Conservation (phyloP, 2,797 vertebrate genomes). For the Darevskia nairensis region DNA sequence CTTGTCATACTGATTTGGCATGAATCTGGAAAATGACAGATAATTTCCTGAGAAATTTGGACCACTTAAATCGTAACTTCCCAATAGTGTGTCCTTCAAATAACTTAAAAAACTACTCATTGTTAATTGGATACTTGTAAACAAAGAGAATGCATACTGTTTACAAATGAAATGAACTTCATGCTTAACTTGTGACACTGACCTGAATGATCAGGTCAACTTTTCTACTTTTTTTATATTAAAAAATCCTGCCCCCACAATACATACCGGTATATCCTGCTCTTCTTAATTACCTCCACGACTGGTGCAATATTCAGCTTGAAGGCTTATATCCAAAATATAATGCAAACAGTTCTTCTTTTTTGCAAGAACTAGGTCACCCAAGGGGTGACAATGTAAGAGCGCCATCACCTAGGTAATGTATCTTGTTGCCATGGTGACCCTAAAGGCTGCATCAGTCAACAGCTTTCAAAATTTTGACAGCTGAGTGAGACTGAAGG, state of each 20-base stretch:
- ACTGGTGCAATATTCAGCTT: constrained; percentile 34
- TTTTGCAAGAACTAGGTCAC: constrained; percentile 62
- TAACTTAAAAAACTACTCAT: neutral
- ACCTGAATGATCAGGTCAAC: neutral
- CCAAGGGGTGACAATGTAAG: constrained; percentile 61
- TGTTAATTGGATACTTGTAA: neutral
- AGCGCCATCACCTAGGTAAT: constrained; percentile 60
- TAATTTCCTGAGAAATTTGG: constrained; percentile 18
- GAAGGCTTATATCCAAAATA: constrained; percentile 34
- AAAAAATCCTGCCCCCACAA: neutral
- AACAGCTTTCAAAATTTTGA: constrained; percentile 67
- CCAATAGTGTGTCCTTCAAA: neutral
- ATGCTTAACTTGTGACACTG: neutral
- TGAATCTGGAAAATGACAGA: neutral
- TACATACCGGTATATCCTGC: neutral
- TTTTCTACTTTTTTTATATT: rapidly evolving
- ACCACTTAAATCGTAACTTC: neutral
- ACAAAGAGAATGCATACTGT: neutral
- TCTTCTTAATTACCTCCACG: neutral
- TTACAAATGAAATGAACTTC: neutral
- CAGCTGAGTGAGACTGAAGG: constrained; percentile 65
- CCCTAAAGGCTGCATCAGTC: constrained; percentile 62
- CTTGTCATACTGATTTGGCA: neutral
- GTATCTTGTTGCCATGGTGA: constrained; percentile 76
- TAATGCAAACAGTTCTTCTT: constrained; percentile 50